Evolutionary conservation across 2,797 vertebrate species (phyloP), one percentile per base, ranked within the genome.

Genomic region (Darevskia mixta): DNA sequence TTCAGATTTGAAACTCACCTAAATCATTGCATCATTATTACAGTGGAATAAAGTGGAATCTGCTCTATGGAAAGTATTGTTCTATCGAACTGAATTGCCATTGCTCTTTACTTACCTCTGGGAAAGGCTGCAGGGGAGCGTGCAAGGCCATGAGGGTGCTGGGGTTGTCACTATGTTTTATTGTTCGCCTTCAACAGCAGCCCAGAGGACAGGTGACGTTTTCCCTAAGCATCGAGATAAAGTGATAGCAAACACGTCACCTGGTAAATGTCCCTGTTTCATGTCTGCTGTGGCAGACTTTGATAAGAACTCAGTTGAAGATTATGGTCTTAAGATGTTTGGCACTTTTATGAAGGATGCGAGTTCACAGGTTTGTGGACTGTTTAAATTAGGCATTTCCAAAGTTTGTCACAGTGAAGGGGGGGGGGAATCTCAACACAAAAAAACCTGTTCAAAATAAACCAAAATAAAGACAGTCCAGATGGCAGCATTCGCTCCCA

Each of bases 381-480:
- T 87, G 61, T 82, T 87, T 76, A 82, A 87, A 66, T 66, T 35
- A 87, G 43, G n/a, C 45, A 64, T 35, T 76, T 82, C n/a, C 58
- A 67, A 82, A 76, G 71, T 76, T 82, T 87, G 86, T 49, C 41
- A 87, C 41, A 66, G 55, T 41, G 77, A 41, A 80, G 78, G 32
- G 38, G 13, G 66, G 38, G 1, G 32, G 41, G n/a, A 80, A 43
- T 25, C 78, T 32, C 85, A 80, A 80, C 71, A 87, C n/a, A 86
- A 82, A 45, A 73, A n/a, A n/a, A n/a, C n/a, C 41, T 82, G 71
- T 66, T 82, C 71, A 77, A 35, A 82, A 69, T 87, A 75, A 87
- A 87, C 66, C 79, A 87, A 87, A 87, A 87, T 87, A 87, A 75
- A 82, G 79, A 67, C 58, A 77, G 71, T 82, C 86, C 86, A 87